These are phyloP conservation scores for Microctenopoma lineatum DNA, from an alignment of 2,797 vertebrate genomes.

Conservation along the genomic window DNA sequence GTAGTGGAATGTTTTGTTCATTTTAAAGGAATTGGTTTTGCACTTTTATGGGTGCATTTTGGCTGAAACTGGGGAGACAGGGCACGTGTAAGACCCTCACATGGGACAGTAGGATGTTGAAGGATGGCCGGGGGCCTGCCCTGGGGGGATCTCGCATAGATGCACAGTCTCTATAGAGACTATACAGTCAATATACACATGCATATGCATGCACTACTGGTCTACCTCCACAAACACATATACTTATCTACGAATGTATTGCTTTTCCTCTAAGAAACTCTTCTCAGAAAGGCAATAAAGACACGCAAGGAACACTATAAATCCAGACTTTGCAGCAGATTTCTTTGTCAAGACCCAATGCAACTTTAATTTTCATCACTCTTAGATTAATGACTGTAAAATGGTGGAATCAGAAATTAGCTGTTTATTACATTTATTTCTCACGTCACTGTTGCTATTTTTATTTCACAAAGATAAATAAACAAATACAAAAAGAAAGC, in stretches of 20 bases:
- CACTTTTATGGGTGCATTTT: constrained; percentile 54
- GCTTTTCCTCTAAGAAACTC: too few relatives aligned
- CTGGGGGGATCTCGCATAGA: constrained; percentile 38
- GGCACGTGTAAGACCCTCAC: constrained; percentile 64
- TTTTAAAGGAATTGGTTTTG: constrained; percentile 48
- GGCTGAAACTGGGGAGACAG: constrained; percentile 46
- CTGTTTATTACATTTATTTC: constrained; percentile 21
- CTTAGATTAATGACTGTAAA: constrained; percentile 1
- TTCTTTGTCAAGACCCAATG: constrained; percentile 8
- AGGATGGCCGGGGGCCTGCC: constrained; percentile 42
- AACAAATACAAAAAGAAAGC: background rate
- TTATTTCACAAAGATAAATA: background rate
- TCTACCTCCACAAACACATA: too few relatives aligned
- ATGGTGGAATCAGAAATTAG: constrained; percentile 5
- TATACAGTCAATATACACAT: background rate
- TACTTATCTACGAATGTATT: too few relatives aligned
- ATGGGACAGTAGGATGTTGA: constrained; percentile 63
- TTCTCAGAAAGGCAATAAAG: background rate
- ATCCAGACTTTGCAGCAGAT: constrained; percentile 23
- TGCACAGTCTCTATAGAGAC: background rate
- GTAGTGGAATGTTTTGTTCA: constrained; percentile 28
- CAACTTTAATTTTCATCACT: constrained; percentile 16
- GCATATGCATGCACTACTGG: background rate
- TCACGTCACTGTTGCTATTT: constrained; percentile 7
- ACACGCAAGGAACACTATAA: constrained; percentile 1